Evolutionary conservation across 2,888 invertebrate genomes (phyloP), one percentile per base, ranked within the genome.

Genomic region (Stenodera caucasica): DNA sequence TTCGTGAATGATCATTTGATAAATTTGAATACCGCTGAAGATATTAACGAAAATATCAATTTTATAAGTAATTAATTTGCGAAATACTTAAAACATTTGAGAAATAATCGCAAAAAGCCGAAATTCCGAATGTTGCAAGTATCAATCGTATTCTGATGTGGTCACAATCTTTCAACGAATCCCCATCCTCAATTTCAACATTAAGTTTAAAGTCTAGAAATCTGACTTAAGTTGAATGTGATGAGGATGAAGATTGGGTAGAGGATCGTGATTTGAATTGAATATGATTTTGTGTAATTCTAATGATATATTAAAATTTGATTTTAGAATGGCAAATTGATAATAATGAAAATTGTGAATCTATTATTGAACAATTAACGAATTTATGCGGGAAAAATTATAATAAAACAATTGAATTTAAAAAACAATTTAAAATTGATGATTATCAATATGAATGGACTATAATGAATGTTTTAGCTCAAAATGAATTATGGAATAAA

Each of bases 371-470:
- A 58, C 72, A 75, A 56, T 70, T 80, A 57, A 72, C 74, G n/a
- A 52, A 64, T 35, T 57, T 79, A 26, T 77, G 72, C 51, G 73
- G 70, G 59, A 61, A 54, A 15, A 71, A 77, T 55, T 70, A 69
- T 12, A 67, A 68, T 53, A 74, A 75, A 49, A 60, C 8, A 62
- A 60, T 15, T 2, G 71, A 72, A 12, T 79, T 77, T 65, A 75
- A 75, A 55, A 74, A 75, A 55, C 50, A 64, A 29, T 72, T 78
- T 53, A 78, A 75, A 69, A 72, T 80, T 53, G 74, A 74, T 49
- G 76, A 75, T 62, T 74, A 76, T 56, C 75, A 77, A 49, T 76
- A 70, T 67, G 79, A 80, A 55, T 80, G 80, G 80, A 72, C 75
- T 35, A 30, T 72, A 30, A 58, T 80, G 65, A 79, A 79, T 67